Evolutionary conservation across 2,888 invertebrate genomes (phyloP).

Genomic region (Trichopria drosophilae): DNA sequence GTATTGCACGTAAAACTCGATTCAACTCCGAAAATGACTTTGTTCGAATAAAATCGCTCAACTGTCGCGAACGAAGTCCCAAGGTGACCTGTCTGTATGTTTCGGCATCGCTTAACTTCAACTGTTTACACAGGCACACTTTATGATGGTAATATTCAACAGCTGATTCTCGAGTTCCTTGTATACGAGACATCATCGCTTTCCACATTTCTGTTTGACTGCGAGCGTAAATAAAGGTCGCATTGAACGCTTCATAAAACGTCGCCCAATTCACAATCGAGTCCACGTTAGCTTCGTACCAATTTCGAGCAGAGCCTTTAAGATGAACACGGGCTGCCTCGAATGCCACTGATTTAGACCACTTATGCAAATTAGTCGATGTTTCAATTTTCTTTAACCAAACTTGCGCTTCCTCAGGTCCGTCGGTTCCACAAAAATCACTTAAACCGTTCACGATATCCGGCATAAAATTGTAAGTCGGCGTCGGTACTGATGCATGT

Average conservation of each 20-base stretch:
- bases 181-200: slow-evolving; percentile 11
- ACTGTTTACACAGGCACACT: slow-evolving; percentile 3
- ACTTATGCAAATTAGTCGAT: slow-evolving; percentile 5
- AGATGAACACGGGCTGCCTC: slow-evolving; percentile 9
- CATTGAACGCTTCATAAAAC: slow-evolving; percentile 2
- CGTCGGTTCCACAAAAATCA: slow-evolving; percentile 21
- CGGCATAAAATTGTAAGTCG: slow-evolving; percentile 5
- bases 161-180: slow-evolving; percentile 4
- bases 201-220: slow-evolving; percentile 10
- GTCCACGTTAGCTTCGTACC: slow-evolving; percentile 1
- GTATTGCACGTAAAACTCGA: too few relatives aligned
- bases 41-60: slow-evolving; percentile 15
- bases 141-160: slow-evolving; percentile 24
- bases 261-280: background rate
- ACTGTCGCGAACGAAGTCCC: slow-evolving; percentile 7
- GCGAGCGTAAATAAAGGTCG: slow-evolving; percentile 4
- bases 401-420: slow-evolving; percentile 17
- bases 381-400: slow-evolving; percentile 14
- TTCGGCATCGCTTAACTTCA: slow-evolving; percentile 11
- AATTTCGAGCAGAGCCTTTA: slow-evolving; percentile 2
- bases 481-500: too few relatives aligned
- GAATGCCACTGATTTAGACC: slow-evolving; percentile 6
- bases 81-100: too few relatives aligned
- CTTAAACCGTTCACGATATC: slow-evolving; percentile 9
- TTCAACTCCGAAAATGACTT: too few relatives aligned